Evolutionary conservation across 2,797 vertebrate species (phyloP).

Genomic region (Brotula barbata): DNA sequence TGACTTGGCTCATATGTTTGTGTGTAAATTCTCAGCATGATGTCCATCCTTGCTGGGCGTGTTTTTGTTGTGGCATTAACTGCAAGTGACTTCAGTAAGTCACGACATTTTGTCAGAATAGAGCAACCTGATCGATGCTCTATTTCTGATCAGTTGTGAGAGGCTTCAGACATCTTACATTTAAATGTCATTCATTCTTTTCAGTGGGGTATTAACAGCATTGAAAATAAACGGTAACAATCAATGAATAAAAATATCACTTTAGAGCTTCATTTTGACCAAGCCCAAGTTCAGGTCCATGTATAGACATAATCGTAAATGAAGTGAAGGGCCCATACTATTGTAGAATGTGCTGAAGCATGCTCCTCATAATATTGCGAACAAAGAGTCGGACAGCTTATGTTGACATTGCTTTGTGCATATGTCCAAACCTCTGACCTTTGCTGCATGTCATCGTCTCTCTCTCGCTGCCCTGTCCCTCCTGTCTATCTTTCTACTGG

Average conservation of each 20-base stretch:
- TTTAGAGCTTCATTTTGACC: not conserved
- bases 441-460: too few relatives aligned
- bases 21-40: not conserved
- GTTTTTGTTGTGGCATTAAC: not conserved
- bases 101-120: not conserved
- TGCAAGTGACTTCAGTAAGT: not conserved
- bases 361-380: too few relatives aligned
- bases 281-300: too few relatives aligned
- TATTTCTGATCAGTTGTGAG: not conserved
- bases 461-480: too few relatives aligned
- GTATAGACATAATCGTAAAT: too few relatives aligned
- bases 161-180: not conserved
- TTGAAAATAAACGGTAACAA: slow-evolving; percentile 6
- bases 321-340: too few relatives aligned
- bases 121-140: not conserved
- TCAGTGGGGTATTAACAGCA: too few relatives aligned
- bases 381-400: too few relatives aligned
- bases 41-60: not conserved
- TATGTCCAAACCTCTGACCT: too few relatives aligned
- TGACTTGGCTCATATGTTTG: not conserved
- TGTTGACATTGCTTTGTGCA: too few relatives aligned
- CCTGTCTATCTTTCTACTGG: too few relatives aligned
- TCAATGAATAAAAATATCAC: not conserved
- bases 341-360: too few relatives aligned
- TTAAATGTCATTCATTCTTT: not conserved